Conservation (phyloP, 1,140 invertebrate species). For the Planococcus citri region DNA sequence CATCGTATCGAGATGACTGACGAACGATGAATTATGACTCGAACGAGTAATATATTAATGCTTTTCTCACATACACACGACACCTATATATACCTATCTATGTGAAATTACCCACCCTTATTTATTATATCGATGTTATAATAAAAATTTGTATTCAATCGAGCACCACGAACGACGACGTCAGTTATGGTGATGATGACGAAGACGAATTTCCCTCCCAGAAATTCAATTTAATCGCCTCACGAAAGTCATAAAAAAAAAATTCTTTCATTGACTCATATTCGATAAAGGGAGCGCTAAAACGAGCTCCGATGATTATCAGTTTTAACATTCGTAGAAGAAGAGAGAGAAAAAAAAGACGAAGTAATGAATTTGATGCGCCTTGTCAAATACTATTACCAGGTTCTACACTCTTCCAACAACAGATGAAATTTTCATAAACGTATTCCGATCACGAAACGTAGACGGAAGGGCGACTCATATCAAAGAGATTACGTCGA, state of each 20-base stretch:
- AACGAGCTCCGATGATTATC: not conserved
- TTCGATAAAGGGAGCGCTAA: not conserved
- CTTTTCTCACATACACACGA: not conserved
- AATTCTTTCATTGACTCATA: not conserved
- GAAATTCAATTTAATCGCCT: not conserved
- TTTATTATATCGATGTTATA: too few relatives aligned
- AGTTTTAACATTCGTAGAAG: slow-evolving; percentile 1
- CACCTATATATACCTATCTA: too few relatives aligned
- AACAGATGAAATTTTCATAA: not conserved
- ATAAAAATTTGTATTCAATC: not conserved
- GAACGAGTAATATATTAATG: slow-evolving; percentile 3
- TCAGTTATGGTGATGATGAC: too few relatives aligned
- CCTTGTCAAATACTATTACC: slow-evolving; percentile 1
- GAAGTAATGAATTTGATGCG: not conserved
- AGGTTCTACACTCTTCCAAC: too few relatives aligned
- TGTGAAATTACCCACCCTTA: too few relatives aligned
- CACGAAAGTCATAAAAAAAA: not conserved
- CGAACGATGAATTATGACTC: not conserved
- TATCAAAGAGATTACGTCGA: not conserved
- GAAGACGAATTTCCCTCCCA: too few relatives aligned
- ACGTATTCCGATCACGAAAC: slow-evolving; percentile 1
- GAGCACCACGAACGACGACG: not conserved
- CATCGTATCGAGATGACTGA: not conserved
- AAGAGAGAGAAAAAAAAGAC: too few relatives aligned
- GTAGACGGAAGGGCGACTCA: not conserved